A percentile compares a stretch with the other conserved stretches of the same genome.
phyloP scores from a whole-genome alignment of 2,797 vertebrate species.

The Ispidina lecontei region DNA sequence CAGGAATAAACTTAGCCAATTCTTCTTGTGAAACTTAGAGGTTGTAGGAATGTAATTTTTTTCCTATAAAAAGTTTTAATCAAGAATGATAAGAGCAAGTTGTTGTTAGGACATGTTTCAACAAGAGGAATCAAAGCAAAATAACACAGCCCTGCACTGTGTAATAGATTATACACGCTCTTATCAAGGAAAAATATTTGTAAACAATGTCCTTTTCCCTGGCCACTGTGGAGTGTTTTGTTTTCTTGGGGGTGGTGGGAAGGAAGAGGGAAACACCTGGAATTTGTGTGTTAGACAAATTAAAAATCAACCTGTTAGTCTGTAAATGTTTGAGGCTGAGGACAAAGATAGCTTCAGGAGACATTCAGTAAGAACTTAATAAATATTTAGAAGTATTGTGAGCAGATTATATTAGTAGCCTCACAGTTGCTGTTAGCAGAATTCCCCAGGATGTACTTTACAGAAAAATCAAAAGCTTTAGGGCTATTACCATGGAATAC shows the following conservation, averaged over 20 bases:
- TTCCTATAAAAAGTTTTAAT: neutral
- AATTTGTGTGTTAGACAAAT: conserved; percentile 24
- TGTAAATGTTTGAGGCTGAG: neutral
- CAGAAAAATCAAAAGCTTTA: neutral
- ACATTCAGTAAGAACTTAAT: neutral
- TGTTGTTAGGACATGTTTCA: neutral
- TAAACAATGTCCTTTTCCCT: conserved; percentile 26
- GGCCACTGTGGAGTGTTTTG: neutral
- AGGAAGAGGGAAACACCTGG: conserved; percentile 62
- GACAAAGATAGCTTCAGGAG: neutral
- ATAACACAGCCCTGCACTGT: neutral
- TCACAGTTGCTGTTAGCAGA: neutral
- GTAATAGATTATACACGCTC: neutral
- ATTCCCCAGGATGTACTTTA: neutral
- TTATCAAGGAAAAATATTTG: conserved; percentile 16
- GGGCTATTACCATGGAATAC: neutral
- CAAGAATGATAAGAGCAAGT: neutral
- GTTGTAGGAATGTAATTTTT: neutral
- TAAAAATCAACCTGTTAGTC: conserved; percentile 30
- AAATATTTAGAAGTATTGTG: neutral
- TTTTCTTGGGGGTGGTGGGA: neutral
- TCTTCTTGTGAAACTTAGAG: neutral
- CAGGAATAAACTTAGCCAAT: neutral
- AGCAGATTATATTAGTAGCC: neutral
- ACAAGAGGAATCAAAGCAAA: neutral